These are phyloP conservation scores for Lophura nycthemera DNA, from an alignment of 2,113 vertebrate species.

Conservation along the genomic window DNA sequence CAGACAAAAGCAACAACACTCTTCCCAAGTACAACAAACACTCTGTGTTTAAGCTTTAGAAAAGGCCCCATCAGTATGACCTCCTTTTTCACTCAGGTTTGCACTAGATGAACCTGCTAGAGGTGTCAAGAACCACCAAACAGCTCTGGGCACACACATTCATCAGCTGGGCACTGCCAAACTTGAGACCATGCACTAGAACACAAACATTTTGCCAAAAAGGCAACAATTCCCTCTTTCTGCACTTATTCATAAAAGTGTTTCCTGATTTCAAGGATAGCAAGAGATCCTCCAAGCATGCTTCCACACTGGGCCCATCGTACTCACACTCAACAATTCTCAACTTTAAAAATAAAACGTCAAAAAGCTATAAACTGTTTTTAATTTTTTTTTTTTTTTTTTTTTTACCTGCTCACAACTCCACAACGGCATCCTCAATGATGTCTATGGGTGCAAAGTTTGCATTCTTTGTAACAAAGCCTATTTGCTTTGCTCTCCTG, in stretches of 20 bases:
- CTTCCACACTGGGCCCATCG: neutral
- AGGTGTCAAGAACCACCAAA: neutral
- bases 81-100: neutral
- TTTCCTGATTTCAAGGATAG: neutral
- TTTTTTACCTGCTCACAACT: constrained; percentile 62
- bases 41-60: neutral
- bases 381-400: no score
- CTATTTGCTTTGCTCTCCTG: neutral
- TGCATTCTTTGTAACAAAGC: neutral
- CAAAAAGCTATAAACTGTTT: neutral
- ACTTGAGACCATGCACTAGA: neutral
- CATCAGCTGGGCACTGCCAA: rapidly evolving
- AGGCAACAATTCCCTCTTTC: neutral
- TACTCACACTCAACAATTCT: neutral
- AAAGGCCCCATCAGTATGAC: neutral
- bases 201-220: neutral
- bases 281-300: neutral
- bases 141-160: neutral
- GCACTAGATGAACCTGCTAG: neutral
- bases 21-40: neutral
- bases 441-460: neutral
- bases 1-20: neutral
- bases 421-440: neutral
- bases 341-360: neutral
- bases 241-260: neutral